phyloP scores from a whole-genome alignment of 2,888 invertebrate species.

The Pterostichus niger region DNA sequence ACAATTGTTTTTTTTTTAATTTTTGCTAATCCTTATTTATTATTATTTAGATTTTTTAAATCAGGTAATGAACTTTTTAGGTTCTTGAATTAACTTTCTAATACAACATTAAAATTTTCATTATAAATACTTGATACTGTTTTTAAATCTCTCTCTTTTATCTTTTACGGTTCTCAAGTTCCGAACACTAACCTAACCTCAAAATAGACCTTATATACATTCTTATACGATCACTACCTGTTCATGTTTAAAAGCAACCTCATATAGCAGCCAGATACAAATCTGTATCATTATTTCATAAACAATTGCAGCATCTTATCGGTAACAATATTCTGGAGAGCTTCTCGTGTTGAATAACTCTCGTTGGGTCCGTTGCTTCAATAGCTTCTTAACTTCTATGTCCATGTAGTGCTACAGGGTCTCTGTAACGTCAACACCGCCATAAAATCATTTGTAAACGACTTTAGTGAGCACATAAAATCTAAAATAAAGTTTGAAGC shows the following conservation, averaged over 20 bases:
- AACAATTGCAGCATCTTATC: constrained; percentile 48
- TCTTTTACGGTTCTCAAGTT: no score
- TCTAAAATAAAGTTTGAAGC: constrained; percentile 51
- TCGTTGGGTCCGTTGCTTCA: background rate
- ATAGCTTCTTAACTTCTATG: constrained; percentile 31
- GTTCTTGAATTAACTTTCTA: no score
- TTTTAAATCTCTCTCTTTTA: no score
- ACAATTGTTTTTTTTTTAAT: no score
- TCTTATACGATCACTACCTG: constrained; percentile 20
- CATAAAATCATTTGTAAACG: constrained; percentile 63
- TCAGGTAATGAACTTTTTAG: no score
- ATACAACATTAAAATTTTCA: no score
- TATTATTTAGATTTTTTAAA: no score
- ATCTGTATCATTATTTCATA: constrained; percentile 47
- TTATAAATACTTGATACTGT: no score
- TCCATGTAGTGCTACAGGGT: constrained; percentile 4
- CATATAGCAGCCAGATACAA: constrained; percentile 20
- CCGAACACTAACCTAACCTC: no score
- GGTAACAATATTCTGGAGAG: constrained; percentile 28
- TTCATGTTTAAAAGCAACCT: constrained; percentile 16
- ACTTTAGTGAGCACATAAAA: constrained; percentile 57
- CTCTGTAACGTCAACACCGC: constrained; percentile 31
- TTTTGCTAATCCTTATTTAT: no score
- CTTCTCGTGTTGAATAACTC: constrained; percentile 24
- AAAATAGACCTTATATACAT: no score